Evolutionary conservation across 2,888 invertebrate species (phyloP), one percentile per base, ranked within the genome.

Genomic region (Lycophotia porphyrea): DNA sequence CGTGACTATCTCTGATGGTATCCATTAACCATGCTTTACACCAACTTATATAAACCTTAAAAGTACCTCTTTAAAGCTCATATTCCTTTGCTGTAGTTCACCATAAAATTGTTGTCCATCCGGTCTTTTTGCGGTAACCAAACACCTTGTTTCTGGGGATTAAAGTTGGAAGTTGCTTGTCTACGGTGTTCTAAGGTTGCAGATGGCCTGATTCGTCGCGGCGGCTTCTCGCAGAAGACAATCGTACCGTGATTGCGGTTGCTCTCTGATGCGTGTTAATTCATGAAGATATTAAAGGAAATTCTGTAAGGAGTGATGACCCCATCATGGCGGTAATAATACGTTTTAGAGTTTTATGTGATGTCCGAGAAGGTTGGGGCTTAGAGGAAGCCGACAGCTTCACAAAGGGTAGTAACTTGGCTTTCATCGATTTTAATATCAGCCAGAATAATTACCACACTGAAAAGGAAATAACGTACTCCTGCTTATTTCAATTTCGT

Each of bases 181-280:
- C 5, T 13, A 24, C 36, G 55, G 34, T 74, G 60, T 15, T 44
- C 11, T 63, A 61, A 71, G 18, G 47, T 75, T 80, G 65, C 78
- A 82, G 85, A 81, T 90, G 84, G 81, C 74, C 81, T 79, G 91
- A 90, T 92, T 91, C 88, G 92, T 89, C 84, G 85, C 88, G 90
- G 87, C 86, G 91, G 89, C 85, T 89, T 88, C 87, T 87, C 82
- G 87, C 84, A 84, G 88, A 90, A 89, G 90, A 92, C 90, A 91
- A 92, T 91, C 89, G 88, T 80, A 73, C 84, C 86, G 88, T 90
- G 93, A 93, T 93, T 92, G 90, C 91, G 86, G 88, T 84, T 87
- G 89, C 82, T 88, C 88, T 89, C 85, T 88, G 90, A 92, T 92
- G 88, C 89, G 84, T 89, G 90, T 91, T 88, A 88, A 88, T 88